Evolutionary conservation across 2,113 vertebrate species (phyloP).

Genomic region (Syrmaticus mikado): DNA sequence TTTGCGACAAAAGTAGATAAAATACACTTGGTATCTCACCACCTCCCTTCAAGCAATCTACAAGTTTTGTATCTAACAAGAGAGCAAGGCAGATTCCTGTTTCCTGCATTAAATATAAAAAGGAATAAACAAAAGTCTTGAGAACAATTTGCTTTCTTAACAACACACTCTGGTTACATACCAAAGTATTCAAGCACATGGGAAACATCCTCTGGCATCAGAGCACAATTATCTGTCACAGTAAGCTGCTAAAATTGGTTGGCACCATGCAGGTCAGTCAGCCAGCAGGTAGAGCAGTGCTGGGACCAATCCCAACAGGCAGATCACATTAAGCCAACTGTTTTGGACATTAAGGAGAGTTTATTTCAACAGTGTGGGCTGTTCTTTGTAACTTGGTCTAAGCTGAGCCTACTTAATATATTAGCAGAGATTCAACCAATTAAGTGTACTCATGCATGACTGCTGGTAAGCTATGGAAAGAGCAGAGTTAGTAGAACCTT

Average conservation of each 20-base stretch:
- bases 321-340: neutral
- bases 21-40: neutral
- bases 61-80: neutral
- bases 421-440: neutral
- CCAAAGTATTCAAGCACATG: neutral
- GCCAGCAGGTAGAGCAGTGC: accelerated
- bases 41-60: neutral
- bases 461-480: neutral
- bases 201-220: neutral
- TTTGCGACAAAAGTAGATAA: neutral
- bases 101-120: neutral
- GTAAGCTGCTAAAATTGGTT: neutral
- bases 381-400: neutral
- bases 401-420: neutral
- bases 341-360: neutral
- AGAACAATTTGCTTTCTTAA: neutral
- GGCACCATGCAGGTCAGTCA: neutral
- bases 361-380: neutral
- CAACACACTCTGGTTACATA: neutral
- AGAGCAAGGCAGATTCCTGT: neutral
- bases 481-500: neutral
- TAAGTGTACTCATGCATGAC: neutral
- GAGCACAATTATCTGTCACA: neutral
- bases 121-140: neutral
- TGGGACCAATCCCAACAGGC: neutral